These are phyloP conservation scores for Patella caerulea DNA, from an alignment of 2,888 invertebrate genomes.

Conservation along the genomic window DNA sequence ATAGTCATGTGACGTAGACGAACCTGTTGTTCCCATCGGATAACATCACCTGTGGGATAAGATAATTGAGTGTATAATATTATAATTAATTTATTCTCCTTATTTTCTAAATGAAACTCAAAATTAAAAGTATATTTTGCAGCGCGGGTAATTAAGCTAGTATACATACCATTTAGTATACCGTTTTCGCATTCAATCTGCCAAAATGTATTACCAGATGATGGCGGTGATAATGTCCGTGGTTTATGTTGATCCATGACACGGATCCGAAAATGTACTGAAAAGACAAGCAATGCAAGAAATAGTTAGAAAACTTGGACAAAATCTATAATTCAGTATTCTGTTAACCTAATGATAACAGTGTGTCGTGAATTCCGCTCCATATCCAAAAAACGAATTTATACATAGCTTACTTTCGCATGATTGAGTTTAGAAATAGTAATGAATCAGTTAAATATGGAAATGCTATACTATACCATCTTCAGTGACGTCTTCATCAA, in stretches of 20 bases:
- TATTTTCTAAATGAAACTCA: neutral
- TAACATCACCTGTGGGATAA: constrained; percentile 62
- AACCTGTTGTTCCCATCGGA: constrained; percentile 71
- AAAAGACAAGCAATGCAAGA: constrained; percentile 20
- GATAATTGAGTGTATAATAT: neutral
- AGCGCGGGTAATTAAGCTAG: neutral
- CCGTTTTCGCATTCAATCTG: constrained; percentile 69
- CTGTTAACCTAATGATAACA: neutral
- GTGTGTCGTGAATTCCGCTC: neutral
- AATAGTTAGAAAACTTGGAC: neutral
- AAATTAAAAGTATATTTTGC: neutral
- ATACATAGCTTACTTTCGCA: too few relatives aligned
- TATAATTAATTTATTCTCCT: neutral
- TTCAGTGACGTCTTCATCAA: constrained; percentile 69
- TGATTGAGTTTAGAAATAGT: too few relatives aligned
- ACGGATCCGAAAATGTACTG: constrained; percentile 71
- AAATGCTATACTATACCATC: constrained; percentile 55
- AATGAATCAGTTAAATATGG: too few relatives aligned
- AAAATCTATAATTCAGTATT: neutral
- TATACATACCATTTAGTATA: constrained; percentile 63
- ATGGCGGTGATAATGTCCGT: constrained; percentile 69
- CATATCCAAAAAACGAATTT: too few relatives aligned
- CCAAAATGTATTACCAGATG: constrained; percentile 71
- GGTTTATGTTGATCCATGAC: constrained; percentile 70
- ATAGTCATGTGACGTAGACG: constrained; percentile 71